Evolutionary conservation across 1,140 invertebrate genomes (phyloP), one percentile per base, ranked within the genome.

Genomic region (Macrotrachela quadricornifera): DNA sequence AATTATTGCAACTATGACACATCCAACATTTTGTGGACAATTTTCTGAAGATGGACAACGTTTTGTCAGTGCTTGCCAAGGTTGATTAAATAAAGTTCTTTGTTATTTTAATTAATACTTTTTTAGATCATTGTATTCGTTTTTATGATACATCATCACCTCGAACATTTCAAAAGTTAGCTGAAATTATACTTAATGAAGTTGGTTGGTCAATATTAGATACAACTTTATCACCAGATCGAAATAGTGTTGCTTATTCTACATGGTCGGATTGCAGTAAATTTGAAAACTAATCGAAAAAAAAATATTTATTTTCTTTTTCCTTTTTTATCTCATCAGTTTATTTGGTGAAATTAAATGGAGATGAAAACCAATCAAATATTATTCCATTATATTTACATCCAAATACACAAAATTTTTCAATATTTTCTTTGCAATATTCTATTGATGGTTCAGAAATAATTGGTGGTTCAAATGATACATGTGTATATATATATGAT

Each of bases 201-300:
- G 77, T 84, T 13, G 81, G 81, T 12, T 85, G 82, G 82, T 81
- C 80, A 71, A 78, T 85, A 40, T 66, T 84, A 17, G 82, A 85
- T 62, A 78, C 79, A 37, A 80, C 80, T 61, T 62, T 79, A 60
- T 81, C 79, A 68, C 81, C 82, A 0, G 78, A 82, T 70, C 77
- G 77, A 1, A 71, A 75, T 54, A 75, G 76, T 57, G 75, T 84
- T 58, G 77, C 79, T 6, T 86, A 85, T 68, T 82, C 80, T 1
- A 82, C 80, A 55, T 85, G 82, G 82, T 83, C 81, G 1, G 77
- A 81, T 54, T 75, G 73, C 60, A 71, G 81, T 83, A 74, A 77
- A 78, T 48, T 47, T 11, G 1, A 11, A 14, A 14, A 30, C 21
- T 30, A 17, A 17, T 47, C 46, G 6, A 12, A 13, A 15, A 38